These are phyloP conservation scores for Sturmia bella DNA, from an alignment of 2,888 invertebrate genomes.

Conservation along the genomic window DNA sequence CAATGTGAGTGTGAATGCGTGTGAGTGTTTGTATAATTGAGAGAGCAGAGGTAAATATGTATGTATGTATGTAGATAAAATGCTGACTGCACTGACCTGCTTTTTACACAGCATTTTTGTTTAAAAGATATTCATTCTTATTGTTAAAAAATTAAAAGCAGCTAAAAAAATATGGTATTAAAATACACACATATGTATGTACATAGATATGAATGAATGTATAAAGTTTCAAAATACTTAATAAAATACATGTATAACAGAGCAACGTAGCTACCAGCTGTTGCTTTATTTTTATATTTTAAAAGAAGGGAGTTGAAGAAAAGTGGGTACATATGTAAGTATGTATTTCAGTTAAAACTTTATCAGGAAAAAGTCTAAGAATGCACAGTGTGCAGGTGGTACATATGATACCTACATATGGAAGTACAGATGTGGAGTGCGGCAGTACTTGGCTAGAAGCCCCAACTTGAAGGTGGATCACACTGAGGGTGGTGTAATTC, in stretches of 20 bases:
- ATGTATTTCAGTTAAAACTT: too few relatives aligned
- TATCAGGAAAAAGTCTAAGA: too few relatives aligned
- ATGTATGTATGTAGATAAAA: background rate
- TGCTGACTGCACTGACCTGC: conserved; percentile 61
- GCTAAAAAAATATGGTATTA: conserved; percentile 1
- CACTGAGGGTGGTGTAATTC: too few relatives aligned
- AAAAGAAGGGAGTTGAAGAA: background rate
- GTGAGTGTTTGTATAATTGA: too few relatives aligned
- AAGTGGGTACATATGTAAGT: background rate
- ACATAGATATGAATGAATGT: too few relatives aligned
- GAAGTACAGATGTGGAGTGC: too few relatives aligned
- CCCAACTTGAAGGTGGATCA: too few relatives aligned
- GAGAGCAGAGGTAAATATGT: background rate
- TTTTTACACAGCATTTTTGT: conserved; percentile 47
- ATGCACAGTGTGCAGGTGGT: too few relatives aligned
- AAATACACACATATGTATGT: too few relatives aligned
- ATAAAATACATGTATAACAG: background rate
- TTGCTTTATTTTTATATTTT: background rate
- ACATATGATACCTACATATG: too few relatives aligned
- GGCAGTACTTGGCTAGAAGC: too few relatives aligned
- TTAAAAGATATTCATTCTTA: conserved; percentile 21
- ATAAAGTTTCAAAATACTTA: conserved; percentile 9
- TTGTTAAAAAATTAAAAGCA: conserved; percentile 40
- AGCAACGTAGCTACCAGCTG: background rate
- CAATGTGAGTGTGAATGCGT: too few relatives aligned